Evolutionary conservation across 2,888 invertebrate genomes (phyloP).

Genomic region (Liodrosophila aerea): DNA sequence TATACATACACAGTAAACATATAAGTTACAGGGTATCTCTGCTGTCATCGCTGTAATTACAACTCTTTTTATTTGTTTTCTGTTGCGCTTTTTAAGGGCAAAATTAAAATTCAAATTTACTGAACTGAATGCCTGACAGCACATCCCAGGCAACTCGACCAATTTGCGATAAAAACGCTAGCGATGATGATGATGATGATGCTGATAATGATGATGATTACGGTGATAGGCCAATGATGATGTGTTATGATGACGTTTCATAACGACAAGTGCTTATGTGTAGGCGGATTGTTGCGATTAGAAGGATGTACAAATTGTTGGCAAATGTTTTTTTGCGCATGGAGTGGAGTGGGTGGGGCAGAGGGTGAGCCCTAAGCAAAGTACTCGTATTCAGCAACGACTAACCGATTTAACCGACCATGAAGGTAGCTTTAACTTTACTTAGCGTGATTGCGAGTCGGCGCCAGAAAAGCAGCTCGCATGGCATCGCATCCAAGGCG

Average conservation of each 20-base stretch:
- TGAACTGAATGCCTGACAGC: slow-evolving; percentile 30
- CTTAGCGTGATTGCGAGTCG: slow-evolving; percentile 70
- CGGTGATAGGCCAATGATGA: slow-evolving; percentile 26
- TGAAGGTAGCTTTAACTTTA: slow-evolving; percentile 73
- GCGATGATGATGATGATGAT: slow-evolving; percentile 35
- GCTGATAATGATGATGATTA: slow-evolving; percentile 32
- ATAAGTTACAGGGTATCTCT: slow-evolving; percentile 12
- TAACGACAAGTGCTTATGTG: slow-evolving; percentile 11
- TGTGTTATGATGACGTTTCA: slow-evolving; percentile 26
- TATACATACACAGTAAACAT: too few species aligned
- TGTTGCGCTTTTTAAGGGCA: slow-evolving; percentile 19
- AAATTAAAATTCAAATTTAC: slow-evolving; percentile 63
- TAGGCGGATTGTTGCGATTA: slow-evolving; percentile 39
- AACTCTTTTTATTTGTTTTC: slow-evolving; percentile 2
- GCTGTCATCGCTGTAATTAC: not conserved
- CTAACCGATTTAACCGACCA: slow-evolving; percentile 47
- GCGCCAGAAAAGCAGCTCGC: slow-evolving; percentile 21
- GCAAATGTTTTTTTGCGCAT: slow-evolving; percentile 20
- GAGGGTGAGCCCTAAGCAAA: too few species aligned
- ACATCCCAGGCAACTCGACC: slow-evolving; percentile 43
- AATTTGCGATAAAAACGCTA: slow-evolving; percentile 43
- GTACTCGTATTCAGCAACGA: slow-evolving; percentile 1
- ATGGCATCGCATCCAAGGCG: slow-evolving; percentile 44
- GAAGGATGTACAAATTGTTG: slow-evolving; percentile 48
- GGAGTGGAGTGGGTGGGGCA: not conserved